Conservation (phyloP, 2,797 vertebrate species). For the Picus viridis region DNA sequence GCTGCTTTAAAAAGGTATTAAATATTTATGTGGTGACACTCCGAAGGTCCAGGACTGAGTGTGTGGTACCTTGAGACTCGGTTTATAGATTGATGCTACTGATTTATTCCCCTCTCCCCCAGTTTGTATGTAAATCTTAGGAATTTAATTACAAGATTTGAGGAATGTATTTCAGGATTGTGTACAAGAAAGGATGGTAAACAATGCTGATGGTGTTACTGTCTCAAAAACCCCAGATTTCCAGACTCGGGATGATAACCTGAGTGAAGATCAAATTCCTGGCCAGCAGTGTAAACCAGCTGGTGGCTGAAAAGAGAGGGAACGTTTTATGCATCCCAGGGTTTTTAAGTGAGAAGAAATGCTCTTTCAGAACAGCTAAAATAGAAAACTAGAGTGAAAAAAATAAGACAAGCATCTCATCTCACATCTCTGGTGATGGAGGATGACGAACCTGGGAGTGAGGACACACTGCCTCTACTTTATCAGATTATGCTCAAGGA, state of each 20-base stretch:
- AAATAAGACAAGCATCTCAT: background rate
- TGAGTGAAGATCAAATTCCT: background rate
- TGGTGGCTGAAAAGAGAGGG: background rate
- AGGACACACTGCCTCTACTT: background rate
- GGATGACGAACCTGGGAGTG: background rate
- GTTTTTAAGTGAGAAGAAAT: background rate
- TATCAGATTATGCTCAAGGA: background rate
- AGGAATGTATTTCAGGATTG: background rate
- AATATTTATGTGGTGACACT: slow-evolving; percentile 62
- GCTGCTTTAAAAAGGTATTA: slow-evolving; percentile 60
- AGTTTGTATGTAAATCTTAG: slow-evolving; percentile 22
- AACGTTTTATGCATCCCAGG: background rate
- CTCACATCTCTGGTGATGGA: background rate
- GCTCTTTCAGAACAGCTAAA: background rate
- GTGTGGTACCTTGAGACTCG: slow-evolving; percentile 34
- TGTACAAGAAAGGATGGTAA: background rate
- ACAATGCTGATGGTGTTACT: background rate
- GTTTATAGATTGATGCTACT: slow-evolving; percentile 28
- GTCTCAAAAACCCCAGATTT: background rate
- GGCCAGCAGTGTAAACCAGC: background rate
- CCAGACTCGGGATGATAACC: background rate
- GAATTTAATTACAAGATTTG: slow-evolving; percentile 35
- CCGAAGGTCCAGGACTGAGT: slow-evolving; percentile 17
- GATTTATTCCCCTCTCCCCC: background rate
- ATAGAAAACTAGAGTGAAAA: background rate